Evolutionary conservation across 2,888 invertebrate species (phyloP).

Genomic region (Amiota mariae): DNA sequence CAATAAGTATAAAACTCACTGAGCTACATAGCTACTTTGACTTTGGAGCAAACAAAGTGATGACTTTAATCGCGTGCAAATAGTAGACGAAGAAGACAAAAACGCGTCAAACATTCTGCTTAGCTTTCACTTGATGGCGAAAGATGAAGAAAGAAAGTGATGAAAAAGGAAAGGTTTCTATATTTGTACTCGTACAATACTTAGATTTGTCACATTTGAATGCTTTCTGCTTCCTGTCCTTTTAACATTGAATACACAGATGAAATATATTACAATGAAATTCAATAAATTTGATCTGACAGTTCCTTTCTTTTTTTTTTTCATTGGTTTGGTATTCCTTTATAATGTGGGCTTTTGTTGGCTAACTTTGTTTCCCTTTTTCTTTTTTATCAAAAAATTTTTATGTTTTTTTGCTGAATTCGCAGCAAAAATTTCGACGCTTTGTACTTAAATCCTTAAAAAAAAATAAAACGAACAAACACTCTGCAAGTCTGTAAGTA

Average conservation of each 20-base stretch:
- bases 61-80: constrained; percentile 57
- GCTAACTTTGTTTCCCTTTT: background rate
- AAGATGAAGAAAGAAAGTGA: background rate
- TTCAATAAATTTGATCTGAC: constrained; percentile 67
- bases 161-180: too few species aligned
- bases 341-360: background rate
- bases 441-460: constrained; percentile 5
- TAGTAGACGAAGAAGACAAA: constrained; percentile 21
- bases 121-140: background rate
- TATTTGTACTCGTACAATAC: background rate
- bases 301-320: constrained; percentile 39
- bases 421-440: constrained; percentile 19
- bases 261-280: constrained; percentile 52
- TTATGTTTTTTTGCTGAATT: constrained; percentile 16
- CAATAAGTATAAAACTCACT: background rate
- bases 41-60: constrained; percentile 20
- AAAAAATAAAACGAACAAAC: background rate
- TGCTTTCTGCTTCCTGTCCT: constrained; percentile 11
- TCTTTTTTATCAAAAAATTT: background rate
- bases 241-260: constrained; percentile 21
- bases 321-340: background rate
- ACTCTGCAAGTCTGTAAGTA: background rate
- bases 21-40: constrained; percentile 22
- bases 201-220: constrained; percentile 28
- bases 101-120: background rate